phyloP scores from a whole-genome alignment of 2,888 invertebrate genomes.

The Bibio marci region DNA sequence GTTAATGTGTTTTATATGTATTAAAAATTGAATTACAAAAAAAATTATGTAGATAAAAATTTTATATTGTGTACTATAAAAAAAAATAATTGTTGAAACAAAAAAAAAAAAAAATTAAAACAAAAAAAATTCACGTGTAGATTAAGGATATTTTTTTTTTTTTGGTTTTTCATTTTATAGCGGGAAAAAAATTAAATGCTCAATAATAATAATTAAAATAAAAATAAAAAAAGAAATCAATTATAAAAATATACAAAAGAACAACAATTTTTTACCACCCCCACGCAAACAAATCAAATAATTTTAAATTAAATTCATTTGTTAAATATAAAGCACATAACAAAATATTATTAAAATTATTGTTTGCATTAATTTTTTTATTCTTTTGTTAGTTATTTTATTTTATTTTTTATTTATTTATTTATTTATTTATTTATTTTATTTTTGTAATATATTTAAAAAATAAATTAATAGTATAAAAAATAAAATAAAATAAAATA shows the following conservation, averaged over 20 bases:
- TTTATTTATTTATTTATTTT: too few species aligned
- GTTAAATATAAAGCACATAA: conserved; percentile 3
- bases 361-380: too few species aligned
- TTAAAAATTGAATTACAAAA: neutral
- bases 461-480: neutral
- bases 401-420: too few species aligned
- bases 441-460: too few species aligned
- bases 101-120: conserved; percentile 7
- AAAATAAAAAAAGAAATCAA: conserved; percentile 16
- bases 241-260: conserved; percentile 13
- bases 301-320: neutral
- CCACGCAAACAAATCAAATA: too few species aligned
- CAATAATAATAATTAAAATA: conserved; percentile 12
- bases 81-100: conserved; percentile 1
- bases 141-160: too few species aligned
- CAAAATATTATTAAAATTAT: too few species aligned
- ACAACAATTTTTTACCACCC: too few species aligned
- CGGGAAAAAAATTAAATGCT: too few species aligned
- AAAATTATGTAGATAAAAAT: too few species aligned
- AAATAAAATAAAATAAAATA: neutral
- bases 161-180: too few species aligned
- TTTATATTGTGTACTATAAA: conserved; percentile 2
- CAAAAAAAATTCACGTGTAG: conserved; percentile 5
- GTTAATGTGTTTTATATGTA: conserved; percentile 2
- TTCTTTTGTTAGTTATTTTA: too few species aligned